Percentiles rank a stretch among this genome's conserved stretches.
These are phyloP conservation scores for Pecten maximus DNA, from an alignment of 2,888 invertebrate genomes.

Conservation along the genomic window DNA sequence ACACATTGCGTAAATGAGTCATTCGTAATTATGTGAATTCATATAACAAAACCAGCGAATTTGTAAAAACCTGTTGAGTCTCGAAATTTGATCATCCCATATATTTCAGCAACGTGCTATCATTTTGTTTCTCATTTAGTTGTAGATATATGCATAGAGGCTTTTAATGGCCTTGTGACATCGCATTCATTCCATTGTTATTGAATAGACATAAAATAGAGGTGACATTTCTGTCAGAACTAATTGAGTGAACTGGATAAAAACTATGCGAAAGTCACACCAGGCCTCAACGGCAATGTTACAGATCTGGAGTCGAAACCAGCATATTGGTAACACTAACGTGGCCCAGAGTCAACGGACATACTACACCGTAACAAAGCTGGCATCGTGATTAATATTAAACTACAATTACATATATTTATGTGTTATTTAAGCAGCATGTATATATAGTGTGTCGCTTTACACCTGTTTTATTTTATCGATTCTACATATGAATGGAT, in stretches of 20 bases:
- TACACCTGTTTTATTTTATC: not conserved
- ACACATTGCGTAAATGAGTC: not conserved
- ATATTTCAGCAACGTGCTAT: not conserved
- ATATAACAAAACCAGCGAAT: not conserved
- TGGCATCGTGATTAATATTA: not conserved
- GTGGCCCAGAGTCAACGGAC: not conserved
- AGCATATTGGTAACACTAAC: not conserved
- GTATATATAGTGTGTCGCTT: not conserved
- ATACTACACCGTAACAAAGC: not conserved
- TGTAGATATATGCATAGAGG: not conserved
- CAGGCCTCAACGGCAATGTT: not conserved
- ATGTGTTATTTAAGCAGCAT: not conserved
- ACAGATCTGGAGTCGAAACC: not conserved
- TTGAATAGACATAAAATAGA: constrained; percentile 13
- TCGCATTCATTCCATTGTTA: not conserved
- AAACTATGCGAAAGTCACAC: not conserved
- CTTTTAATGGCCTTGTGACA: not conserved
- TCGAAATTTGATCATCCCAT: not conserved
- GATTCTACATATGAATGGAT: not conserved
- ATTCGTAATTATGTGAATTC: not conserved
- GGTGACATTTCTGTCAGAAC: not conserved
- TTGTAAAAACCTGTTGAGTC: not conserved
- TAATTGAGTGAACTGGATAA: not conserved
- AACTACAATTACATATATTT: not conserved
- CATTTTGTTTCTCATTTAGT: not conserved